Evolutionary conservation across 2,113 vertebrate genomes (phyloP), one percentile per base, ranked within the genome.

Genomic region (Syngnathus scovelli): DNA sequence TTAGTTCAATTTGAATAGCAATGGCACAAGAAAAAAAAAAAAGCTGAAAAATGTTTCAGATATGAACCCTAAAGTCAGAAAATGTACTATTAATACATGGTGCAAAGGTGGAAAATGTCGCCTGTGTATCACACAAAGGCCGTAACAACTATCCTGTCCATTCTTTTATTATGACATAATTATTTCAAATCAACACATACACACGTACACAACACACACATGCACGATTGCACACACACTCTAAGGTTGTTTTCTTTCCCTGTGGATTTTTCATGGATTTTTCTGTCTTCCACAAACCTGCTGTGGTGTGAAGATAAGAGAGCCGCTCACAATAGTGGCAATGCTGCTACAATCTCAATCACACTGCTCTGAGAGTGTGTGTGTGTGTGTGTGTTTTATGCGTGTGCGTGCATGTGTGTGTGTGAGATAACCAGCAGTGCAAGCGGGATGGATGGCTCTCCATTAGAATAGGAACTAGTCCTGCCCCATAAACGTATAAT

Each of bases 401-500:
- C 3, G 63, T 61, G 56, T 72, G 39, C 44, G 51, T 61, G 69
- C 69, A 62, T 63, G 56, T 72, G 55, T 69, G 55, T 77, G 68
- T 56, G 59, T 54, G n/a, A n/a, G n/a, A 8, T 1, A 33, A n/a
- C n/a, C 18, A 44, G 59, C 38, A 41, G 37, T 61, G 37, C 59
- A 39, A 39, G 39, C 21, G 7, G 48, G 55, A 27, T 52, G 41
- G 43, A 10, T 59, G 27, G 54, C 33, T 74, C 64, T 70, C 69
- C 72, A 66, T 73, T 72, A 59, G 67, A 73, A 75, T 48, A 49
- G 66, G 60, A 86, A 70, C 39, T 27, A 71, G 43, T 77, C 61
- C 49, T 61, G 64, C 56, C 72, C 72, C 74, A 78, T 72, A 69
- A 70, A 73, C 75, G 37, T 33, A 79, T 71, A 23, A 67, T 83